These are phyloP conservation scores for Albula glossodonta DNA, from an alignment of 2,113 vertebrate genomes.

Conservation along the genomic window DNA sequence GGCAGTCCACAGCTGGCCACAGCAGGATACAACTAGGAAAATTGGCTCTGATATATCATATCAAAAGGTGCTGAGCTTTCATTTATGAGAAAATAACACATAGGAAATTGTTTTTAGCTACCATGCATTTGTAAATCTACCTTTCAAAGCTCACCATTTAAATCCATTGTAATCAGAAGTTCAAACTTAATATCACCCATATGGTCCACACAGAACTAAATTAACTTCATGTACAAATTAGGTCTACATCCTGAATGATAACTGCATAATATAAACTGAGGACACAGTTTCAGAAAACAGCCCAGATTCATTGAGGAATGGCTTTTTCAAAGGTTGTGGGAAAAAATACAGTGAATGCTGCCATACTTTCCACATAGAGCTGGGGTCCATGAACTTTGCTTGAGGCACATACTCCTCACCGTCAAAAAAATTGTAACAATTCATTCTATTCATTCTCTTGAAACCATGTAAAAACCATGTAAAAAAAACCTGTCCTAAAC, in stretches of 20 bases:
- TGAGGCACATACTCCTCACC: background rate
- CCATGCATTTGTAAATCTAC: background rate
- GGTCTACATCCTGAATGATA: too few relatives aligned
- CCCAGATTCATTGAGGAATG: background rate
- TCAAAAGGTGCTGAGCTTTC: background rate
- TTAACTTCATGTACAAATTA: background rate
- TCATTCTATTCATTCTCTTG: too few relatives aligned
- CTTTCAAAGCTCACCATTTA: background rate
- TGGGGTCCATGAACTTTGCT: background rate
- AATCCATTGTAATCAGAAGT: background rate
- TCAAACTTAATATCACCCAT: background rate
- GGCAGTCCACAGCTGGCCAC: background rate
- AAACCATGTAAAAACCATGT: too few relatives aligned
- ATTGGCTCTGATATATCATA: too few relatives aligned
- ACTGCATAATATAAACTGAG: background rate
- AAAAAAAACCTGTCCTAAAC: background rate
- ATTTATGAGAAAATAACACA: background rate
- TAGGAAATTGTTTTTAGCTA: too few relatives aligned
- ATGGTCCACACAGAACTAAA: too few relatives aligned
- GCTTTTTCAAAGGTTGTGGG: background rate
- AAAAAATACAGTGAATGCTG: background rate
- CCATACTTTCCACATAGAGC: background rate
- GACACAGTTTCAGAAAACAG: background rate
- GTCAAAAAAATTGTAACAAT: background rate
- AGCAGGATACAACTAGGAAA: too few relatives aligned